phyloP scores from a whole-genome alignment of 2,888 invertebrate genomes.

The Scelioninae gen. 1 region DNA sequence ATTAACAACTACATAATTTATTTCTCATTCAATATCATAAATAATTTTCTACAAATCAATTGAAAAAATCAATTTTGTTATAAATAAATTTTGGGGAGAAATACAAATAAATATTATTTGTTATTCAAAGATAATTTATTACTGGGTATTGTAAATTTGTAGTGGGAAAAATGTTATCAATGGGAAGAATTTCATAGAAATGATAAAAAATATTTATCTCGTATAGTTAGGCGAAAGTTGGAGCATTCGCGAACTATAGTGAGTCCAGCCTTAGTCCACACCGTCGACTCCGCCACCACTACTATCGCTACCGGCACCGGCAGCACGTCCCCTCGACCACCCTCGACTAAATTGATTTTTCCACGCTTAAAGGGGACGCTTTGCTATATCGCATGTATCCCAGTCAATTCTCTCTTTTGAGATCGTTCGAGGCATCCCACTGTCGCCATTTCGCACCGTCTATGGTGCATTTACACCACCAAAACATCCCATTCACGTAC shows the following conservation, averaged over 20 bases:
- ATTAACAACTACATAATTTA: background rate
- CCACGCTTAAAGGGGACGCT: constrained; percentile 77
- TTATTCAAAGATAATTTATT: too few relatives aligned
- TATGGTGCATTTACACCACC: constrained; percentile 34
- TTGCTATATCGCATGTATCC: constrained; percentile 68
- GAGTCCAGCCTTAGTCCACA: constrained; percentile 67
- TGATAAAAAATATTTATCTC: constrained; percentile 26
- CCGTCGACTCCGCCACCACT: constrained; percentile 67
- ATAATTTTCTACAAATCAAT: too few relatives aligned
- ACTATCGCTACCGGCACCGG: constrained; percentile 70
- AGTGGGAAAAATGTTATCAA: too few relatives aligned
- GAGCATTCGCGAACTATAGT: constrained; percentile 49
- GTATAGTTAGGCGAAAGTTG: constrained; percentile 47
- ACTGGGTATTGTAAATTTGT: too few relatives aligned
- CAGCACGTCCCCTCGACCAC: constrained; percentile 70
- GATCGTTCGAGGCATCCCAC: constrained; percentile 64
- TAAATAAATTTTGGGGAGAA: too few relatives aligned
- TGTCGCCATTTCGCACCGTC: constrained; percentile 63
- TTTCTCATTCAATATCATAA: background rate
- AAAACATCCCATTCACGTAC: constrained; percentile 39
- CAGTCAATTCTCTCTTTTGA: constrained; percentile 64
- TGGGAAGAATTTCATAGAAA: too few relatives aligned
- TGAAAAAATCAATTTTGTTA: too few relatives aligned
- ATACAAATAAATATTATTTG: too few relatives aligned
- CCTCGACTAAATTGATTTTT: constrained; percentile 79